Percentiles rank a stretch among this genome's conserved stretches.
Conservation (phyloP, 2,113 vertebrate species). For the Mormoops blainvillei region DNA sequence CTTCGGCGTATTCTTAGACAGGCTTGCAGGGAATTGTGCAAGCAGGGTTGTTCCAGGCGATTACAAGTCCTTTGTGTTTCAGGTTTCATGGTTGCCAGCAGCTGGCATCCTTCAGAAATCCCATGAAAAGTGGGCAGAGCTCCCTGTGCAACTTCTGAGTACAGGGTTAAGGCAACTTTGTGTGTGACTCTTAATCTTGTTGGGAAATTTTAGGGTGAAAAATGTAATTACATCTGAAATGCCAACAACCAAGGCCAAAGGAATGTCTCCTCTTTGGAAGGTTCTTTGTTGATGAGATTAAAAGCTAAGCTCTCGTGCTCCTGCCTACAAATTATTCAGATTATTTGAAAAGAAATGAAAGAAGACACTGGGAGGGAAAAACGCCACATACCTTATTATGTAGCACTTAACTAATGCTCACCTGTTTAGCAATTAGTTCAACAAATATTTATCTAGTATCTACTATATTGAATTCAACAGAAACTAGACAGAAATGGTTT, state of each 20-base stretch:
- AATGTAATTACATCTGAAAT: conserved; percentile 72
- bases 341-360: conserved; percentile 69
- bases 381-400: not conserved
- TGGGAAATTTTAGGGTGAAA: conserved; percentile 70
- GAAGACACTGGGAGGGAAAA: conserved; percentile 24
- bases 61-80: conserved; percentile 52
- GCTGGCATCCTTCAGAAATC: conserved; percentile 62
- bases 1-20: conserved; percentile 33
- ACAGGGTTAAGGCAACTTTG: conserved; percentile 39
- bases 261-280: conserved; percentile 65
- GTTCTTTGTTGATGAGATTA: conserved; percentile 69
- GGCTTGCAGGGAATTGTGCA: conserved; percentile 19
- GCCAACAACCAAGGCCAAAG: conserved; percentile 55
- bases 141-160: conserved; percentile 41
- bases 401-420: not conserved
- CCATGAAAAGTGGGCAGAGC: conserved; percentile 51
- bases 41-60: not conserved
- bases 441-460: not conserved
- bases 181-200: conserved; percentile 65
- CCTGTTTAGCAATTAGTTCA: conserved; percentile 5
- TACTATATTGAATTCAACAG: not conserved
- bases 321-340: conserved; percentile 72
- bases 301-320: conserved; percentile 56
- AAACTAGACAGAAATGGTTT: not conserved
- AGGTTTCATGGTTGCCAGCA: conserved; percentile 45